Evolutionary conservation across 2,113 vertebrate genomes (phyloP).

Genomic region (Tragelaphus strepsiceros): DNA sequence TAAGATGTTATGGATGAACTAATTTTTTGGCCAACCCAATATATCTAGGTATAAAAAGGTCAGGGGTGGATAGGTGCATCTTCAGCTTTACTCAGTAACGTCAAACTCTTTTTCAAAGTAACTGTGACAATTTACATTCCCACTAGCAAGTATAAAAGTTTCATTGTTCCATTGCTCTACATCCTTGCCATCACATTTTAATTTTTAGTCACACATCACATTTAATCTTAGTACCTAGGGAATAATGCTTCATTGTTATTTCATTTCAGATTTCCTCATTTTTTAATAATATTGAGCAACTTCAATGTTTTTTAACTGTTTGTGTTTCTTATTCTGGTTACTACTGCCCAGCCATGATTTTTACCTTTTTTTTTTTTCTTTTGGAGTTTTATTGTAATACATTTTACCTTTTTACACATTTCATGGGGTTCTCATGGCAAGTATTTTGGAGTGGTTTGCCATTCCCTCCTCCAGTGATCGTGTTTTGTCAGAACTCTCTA

Average conservation of each 20-base stretch:
- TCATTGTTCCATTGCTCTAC: not conserved
- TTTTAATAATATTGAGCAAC: not conserved
- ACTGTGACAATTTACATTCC: not conserved
- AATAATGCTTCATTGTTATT: not conserved
- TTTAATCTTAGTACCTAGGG: not conserved
- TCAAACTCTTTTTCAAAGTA: not conserved
- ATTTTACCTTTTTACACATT: not conserved
- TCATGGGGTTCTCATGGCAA: not conserved
- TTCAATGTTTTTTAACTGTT: not conserved
- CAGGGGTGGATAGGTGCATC: not conserved
- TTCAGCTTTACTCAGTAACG: not conserved
- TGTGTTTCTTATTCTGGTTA: not conserved
- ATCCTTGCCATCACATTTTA: not conserved
- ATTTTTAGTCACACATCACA: not conserved
- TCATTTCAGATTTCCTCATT: not conserved
- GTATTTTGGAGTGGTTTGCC: not conserved
- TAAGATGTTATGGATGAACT: not conserved
- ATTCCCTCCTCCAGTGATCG: not conserved
- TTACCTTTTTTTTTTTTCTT: not conserved
- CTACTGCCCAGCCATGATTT: not conserved
- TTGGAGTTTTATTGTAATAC: not conserved
- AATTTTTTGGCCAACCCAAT: not conserved
- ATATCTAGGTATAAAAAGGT: not conserved
- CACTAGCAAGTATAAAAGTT: not conserved
- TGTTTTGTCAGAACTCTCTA: not conserved